These are phyloP conservation scores for Lasiurus cinereus DNA, from an alignment of 2,113 vertebrate genomes.

Conservation along the genomic window DNA sequence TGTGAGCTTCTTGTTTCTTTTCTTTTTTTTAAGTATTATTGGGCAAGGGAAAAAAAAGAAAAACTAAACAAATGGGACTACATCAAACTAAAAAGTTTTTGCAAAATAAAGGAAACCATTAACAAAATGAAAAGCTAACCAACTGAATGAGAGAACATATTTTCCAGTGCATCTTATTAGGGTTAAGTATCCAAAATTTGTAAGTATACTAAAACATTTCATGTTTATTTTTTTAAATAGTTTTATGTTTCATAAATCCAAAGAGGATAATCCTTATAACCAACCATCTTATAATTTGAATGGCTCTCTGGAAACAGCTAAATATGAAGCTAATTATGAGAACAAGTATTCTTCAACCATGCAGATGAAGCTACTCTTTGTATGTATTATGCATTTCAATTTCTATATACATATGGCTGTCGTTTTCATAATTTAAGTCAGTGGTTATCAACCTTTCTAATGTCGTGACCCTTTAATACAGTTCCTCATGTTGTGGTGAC, in stretches of 20 bases:
- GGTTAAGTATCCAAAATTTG: neutral
- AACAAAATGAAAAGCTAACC: neutral
- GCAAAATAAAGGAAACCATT: neutral
- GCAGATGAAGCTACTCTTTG: neutral
- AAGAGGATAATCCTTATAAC: conserved; percentile 4
- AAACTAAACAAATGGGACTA: neutral
- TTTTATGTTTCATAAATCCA: neutral
- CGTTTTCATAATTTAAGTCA: neutral
- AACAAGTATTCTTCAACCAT: neutral
- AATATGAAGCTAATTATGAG: conserved; percentile 38
- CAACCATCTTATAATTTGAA: neutral
- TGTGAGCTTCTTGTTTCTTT: neutral
- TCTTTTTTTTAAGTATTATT: conserved; percentile 27
- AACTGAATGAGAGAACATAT: neutral
- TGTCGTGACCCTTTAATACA: too few relatives aligned
- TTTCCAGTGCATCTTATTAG: neutral
- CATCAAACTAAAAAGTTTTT: neutral
- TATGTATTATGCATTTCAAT: conserved; percentile 65
- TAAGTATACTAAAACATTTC: conserved; percentile 34
- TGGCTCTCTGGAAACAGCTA: neutral
- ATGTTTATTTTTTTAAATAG: conserved; percentile 58
- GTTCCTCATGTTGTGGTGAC: too few relatives aligned
- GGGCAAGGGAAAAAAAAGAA: neutral
- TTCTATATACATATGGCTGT: conserved; percentile 1
- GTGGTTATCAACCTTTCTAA: too few relatives aligned